Conservation (phyloP, 64 coral and sea anemone species). For the Anthopleura sola region DNA sequence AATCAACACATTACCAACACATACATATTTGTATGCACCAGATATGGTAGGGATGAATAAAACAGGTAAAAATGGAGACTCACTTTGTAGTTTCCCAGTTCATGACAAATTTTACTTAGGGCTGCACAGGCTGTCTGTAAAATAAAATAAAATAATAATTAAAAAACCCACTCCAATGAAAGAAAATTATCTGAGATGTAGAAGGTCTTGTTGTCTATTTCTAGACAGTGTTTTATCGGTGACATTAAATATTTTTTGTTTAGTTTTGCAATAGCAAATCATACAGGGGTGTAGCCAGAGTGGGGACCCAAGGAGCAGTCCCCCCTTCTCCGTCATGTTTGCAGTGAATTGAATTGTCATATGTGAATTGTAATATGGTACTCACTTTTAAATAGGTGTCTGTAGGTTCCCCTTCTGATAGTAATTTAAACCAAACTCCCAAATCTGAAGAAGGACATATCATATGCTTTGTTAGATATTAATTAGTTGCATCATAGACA, state of each 20-base stretch:
- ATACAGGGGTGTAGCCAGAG: no score
- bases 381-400: conserved; percentile 87
- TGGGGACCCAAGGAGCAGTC: no score
- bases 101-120: conserved; percentile 86
- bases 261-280: no score
- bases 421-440: conserved; percentile 80
- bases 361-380: background rate
- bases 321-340: no score
- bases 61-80: background rate
- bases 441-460: conserved; percentile 17
- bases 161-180: background rate
- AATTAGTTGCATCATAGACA: no score
- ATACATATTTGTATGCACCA: no score
- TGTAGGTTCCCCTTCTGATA: conserved; percentile 73
- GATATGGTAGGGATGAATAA: background rate
- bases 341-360: no score
- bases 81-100: conserved; percentile 81
- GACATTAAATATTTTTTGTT: background rate
- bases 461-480: no score
- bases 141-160: no score
- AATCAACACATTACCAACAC: no score
- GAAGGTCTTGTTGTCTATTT: no score
- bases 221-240: background rate
- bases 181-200: background rate
- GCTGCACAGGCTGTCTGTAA: conserved; percentile 69